Conservation (phyloP, 2,888 invertebrate species). For the Noctua comes region DNA sequence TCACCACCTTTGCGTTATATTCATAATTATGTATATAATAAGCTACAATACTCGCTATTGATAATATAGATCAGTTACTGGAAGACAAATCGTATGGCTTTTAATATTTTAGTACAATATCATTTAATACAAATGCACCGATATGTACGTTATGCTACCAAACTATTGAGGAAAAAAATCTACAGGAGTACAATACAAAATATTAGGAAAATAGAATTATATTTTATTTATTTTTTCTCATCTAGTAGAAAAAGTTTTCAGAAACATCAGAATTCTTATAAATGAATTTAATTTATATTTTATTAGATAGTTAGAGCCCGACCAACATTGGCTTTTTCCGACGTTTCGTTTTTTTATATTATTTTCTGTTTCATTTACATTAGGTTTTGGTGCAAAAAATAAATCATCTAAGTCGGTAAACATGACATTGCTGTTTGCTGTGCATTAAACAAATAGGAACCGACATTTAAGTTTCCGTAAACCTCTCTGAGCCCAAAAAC, state of each 20-base stretch:
- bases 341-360: conserved; percentile 8
- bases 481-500: conserved; percentile 38
- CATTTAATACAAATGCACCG: conserved; percentile 88
- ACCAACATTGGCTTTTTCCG: conserved; percentile 42
- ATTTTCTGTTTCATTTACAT: conserved; percentile 36
- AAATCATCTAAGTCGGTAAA: conserved; percentile 25
- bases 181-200: conserved; percentile 86
- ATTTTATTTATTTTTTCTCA: conserved; percentile 71
- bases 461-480: conserved; percentile 10
- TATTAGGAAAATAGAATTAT: conserved; percentile 88
- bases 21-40: conserved; percentile 86
- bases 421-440: conserved; percentile 26
- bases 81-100: conserved; percentile 91
- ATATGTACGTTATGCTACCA: conserved; percentile 86
- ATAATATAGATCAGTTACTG: conserved; percentile 89
- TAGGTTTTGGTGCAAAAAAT: conserved; percentile 43
- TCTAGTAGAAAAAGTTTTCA: conserved; percentile 84
- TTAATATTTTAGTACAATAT: conserved; percentile 86
- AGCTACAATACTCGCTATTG: conserved; percentile 90
- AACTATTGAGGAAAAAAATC: conserved; percentile 85
- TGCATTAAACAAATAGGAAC: conserved; percentile 36
- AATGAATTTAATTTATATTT: conserved; percentile 68
- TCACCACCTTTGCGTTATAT: conserved; percentile 80
- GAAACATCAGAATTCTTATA: conserved; percentile 79
- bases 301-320: conserved; percentile 64